Conservation (phyloP, 2,888 invertebrate genomes). For the Coenonympha arcania region DNA sequence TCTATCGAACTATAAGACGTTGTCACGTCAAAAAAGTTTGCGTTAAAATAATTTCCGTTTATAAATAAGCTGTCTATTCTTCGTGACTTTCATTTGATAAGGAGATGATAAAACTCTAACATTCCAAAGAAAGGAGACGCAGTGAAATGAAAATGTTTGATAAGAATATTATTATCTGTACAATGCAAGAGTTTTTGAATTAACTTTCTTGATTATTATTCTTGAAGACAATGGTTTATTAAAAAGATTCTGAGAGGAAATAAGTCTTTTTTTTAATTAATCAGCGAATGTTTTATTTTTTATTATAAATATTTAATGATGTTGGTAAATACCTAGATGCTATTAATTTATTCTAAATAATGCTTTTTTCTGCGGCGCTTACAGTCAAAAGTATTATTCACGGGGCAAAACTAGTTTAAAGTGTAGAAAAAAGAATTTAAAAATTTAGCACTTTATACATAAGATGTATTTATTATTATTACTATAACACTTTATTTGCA, state of each 20-base stretch:
- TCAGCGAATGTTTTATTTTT: background rate
- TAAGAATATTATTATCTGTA: constrained; percentile 14
- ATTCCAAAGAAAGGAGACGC: constrained; percentile 3
- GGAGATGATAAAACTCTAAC: background rate
- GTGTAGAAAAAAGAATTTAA: too few species aligned
- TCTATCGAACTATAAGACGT: too few species aligned
- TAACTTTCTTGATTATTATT: background rate
- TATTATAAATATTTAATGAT: too few species aligned
- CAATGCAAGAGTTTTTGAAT: constrained; percentile 8
- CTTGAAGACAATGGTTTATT: background rate
- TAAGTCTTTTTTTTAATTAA: background rate
- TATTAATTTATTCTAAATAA: too few species aligned
- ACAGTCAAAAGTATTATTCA: too few species aligned
- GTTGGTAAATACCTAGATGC: too few species aligned
- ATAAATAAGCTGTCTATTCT: background rate
- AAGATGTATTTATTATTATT: too few species aligned
- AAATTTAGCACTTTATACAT: too few species aligned
- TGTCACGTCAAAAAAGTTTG: too few species aligned
- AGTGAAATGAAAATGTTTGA: constrained; percentile 16
- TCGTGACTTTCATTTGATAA: background rate
- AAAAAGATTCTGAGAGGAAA: background rate
- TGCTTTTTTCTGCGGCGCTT: too few species aligned
- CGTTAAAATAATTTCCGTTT: background rate
- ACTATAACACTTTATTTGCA: too few species aligned
- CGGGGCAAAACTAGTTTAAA: too few species aligned